These are phyloP conservation scores for Megaceryle torquata DNA, from an alignment of 2,113 vertebrate genomes.

Conservation along the genomic window DNA sequence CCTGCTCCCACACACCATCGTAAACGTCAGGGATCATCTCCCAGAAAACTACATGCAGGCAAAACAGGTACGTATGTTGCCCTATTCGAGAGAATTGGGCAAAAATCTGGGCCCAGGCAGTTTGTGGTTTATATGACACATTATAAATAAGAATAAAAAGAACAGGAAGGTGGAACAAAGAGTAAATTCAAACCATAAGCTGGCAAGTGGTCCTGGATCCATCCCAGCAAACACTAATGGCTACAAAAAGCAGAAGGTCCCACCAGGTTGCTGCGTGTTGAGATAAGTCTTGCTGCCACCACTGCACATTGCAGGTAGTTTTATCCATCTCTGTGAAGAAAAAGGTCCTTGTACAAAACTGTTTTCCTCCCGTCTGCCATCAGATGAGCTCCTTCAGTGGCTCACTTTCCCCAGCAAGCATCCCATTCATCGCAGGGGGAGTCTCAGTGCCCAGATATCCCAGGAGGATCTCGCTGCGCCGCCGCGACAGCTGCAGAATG, in stretches of 20 bases:
- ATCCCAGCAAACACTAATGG: conserved; percentile 47
- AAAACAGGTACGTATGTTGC: neutral
- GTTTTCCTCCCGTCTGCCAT: neutral
- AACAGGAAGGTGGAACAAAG: conserved; percentile 25
- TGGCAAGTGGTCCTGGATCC: conserved; percentile 55
- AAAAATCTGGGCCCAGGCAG: neutral
- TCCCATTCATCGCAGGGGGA: conserved; percentile 80
- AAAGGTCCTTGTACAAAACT: neutral
- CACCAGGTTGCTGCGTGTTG: neutral
- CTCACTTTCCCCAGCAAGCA: conserved; percentile 60
- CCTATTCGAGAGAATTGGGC: neutral
- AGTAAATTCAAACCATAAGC: conserved; percentile 46
- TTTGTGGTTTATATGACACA: neutral
- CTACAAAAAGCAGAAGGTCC: conserved; percentile 26
- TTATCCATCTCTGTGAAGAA: neutral
- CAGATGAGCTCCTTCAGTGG: conserved; percentile 63
- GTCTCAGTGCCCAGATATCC: conserved; percentile 85
- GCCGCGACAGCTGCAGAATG: conserved; percentile 89
- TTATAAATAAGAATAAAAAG: neutral
- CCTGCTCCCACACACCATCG: neutral
- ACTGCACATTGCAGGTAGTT: neutral
- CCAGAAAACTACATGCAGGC: neutral
- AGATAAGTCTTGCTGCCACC: neutral
- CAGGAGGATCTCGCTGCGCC: conserved; percentile 92
- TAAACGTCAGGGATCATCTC: neutral